Evolutionary conservation across 2,113 vertebrate species (phyloP).

Genomic region (Heteronetta atricapilla): DNA sequence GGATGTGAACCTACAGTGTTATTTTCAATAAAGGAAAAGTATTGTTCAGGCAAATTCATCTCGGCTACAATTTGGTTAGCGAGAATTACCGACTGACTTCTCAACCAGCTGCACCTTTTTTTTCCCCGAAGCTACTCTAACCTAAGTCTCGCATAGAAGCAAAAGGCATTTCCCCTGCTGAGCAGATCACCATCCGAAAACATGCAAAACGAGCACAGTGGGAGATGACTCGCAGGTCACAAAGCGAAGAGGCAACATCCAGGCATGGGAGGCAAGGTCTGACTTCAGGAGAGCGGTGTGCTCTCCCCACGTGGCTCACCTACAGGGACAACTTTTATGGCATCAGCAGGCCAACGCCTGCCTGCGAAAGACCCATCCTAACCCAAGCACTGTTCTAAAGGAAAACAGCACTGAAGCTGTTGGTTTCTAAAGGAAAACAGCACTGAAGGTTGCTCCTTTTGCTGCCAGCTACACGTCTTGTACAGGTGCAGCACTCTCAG

Average conservation of each 20-base stretch:
- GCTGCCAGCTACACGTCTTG: neutral
- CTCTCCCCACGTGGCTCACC: neutral
- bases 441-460: rapidly evolving
- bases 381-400: neutral
- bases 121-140: neutral
- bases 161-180: neutral
- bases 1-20: neutral
- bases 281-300: neutral
- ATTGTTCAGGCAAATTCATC: neutral
- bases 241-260: neutral
- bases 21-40: neutral
- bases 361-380: neutral
- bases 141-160: neutral
- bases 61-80: neutral
- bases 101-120: neutral
- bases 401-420: rapidly evolving
- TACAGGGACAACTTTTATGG: rapidly evolving
- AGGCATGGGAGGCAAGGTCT: neutral
- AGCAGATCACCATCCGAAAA: neutral
- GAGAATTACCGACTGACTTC: neutral
- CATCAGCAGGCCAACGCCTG: rapidly evolving
- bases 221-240: rapidly evolving
- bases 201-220: neutral
- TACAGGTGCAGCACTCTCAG: neutral
- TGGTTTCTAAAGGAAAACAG: neutral